Base-by-base conservation (phyloP, 2,797 vertebrate species). In the Pyrocephalus nanus region DNA sequence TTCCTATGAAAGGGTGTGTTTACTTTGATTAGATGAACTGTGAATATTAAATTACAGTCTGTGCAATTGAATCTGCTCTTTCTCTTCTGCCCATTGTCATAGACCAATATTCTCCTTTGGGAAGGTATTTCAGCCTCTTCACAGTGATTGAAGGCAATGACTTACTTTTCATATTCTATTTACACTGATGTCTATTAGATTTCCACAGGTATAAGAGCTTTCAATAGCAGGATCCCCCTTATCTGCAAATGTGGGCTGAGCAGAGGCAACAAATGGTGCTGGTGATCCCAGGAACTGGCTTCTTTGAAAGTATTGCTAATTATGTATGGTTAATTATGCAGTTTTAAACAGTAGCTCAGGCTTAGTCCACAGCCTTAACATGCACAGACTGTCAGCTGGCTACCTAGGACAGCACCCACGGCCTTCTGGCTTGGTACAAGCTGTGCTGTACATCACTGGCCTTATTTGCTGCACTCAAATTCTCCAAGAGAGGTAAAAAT, bases 131-230 rank as follows among this genome's bases (percentile, higher is more conserved):
- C 54, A 43, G 42, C 38, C 60, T 50, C 76, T 15, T 22, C 65
- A 16, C 43, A 11, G 54, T 5, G 64, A 48, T 4, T 36, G 43
- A 9, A 53, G 40, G 58, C 40, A 55, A 25, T 4, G 12, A n/a
- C 20, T 20, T 3, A 5, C 5, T 47, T 36, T 29, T 58, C 43
- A 1, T 53, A 5, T n/a, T 8, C 43, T 58, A 0, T 55, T 73
- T 62, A 11, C 48, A 26, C 34, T 0, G 0, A 4, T 23, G 45
- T 69, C 81, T 12, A 0, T 21, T 29, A 4, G 58, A 30, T 67
- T 36, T 42, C 15, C 42, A 45, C 12, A 14, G 36, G 12, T 2
- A 8, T 1, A 45, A 12, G 60, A n/a, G 58, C 13, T 54, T 67
- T 47, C 14, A 16, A 2, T 5, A 23, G 13, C 13, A 48, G 30